These are phyloP conservation scores for Rhinella marina DNA, from an alignment of 2,797 vertebrate species.

Conservation along the genomic window DNA sequence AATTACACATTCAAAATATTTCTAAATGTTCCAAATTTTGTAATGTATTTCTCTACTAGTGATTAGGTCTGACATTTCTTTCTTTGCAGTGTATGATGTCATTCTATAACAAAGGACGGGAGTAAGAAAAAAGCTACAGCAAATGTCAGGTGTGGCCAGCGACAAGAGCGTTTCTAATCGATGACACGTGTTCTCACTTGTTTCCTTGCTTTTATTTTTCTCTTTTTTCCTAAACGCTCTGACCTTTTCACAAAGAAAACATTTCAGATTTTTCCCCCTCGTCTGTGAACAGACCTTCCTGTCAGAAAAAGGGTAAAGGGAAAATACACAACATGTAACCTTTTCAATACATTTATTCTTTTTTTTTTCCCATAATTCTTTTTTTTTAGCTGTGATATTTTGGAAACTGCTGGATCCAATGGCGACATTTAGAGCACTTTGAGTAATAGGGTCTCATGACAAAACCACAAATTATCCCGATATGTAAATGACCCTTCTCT, in stretches of 20 bases:
- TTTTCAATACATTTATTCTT: conserved; percentile 27
- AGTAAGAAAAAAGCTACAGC: background rate
- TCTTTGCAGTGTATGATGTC: background rate
- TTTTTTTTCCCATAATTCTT: background rate
- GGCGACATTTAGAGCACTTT: background rate
- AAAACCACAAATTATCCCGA: background rate
- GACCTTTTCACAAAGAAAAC: conserved; percentile 58
- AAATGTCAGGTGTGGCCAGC: conserved; percentile 32
- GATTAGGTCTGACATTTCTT: background rate
- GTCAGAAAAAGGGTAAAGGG: conserved; percentile 50
- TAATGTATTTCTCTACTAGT: no score
- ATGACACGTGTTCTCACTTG: conserved; percentile 32
- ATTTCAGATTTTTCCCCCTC: conserved; percentile 32
- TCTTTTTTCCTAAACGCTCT: conserved; percentile 44
- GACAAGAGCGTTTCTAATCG: background rate
- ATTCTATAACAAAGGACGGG: background rate
- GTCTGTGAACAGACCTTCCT: conserved; percentile 8
- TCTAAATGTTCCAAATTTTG: no score
- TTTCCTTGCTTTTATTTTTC: conserved; percentile 44
- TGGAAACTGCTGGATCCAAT: background rate
- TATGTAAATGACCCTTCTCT: background rate
- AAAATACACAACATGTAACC: conserved; percentile 49
- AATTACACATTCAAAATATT: no score
- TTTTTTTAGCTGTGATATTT: conserved; percentile 3
- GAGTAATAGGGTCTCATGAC: conserved; percentile 30